Evolutionary conservation across 2,797 vertebrate species (phyloP).

Genomic region (Brachymystax lenok): DNA sequence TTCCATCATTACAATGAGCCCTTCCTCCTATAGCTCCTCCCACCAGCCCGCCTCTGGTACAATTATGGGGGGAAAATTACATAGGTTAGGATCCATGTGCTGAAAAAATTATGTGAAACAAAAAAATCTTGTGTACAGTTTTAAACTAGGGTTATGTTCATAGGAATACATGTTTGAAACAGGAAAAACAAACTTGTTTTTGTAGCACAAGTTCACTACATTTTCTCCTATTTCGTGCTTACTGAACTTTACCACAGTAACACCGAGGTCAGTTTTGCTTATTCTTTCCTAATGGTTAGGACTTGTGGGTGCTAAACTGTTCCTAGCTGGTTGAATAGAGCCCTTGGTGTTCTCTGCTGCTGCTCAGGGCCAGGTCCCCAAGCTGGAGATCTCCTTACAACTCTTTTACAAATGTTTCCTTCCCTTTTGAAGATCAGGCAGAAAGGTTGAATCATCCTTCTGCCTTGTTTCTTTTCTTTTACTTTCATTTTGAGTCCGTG

Average conservation of each 20-base stretch:
- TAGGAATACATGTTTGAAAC: neutral
- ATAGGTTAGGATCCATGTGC: neutral
- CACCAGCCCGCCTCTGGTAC: no score
- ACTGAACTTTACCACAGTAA: no score
- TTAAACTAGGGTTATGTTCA: neutral
- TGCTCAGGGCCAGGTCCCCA: constrained; percentile 2
- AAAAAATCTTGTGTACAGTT: neutral
- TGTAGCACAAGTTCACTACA: no score
- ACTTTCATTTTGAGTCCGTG: constrained; percentile 5
- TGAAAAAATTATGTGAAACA: neutral
- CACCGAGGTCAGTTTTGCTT: neutral
- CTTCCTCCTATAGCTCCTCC: no score
- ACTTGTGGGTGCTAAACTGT: no score
- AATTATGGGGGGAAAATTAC: neutral
- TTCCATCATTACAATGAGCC: no score
- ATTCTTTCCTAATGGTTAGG: neutral
- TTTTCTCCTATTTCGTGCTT: no score
- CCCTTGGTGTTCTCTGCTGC: constrained; percentile 7
- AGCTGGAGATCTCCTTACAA: constrained; percentile 17
- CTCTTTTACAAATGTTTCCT: neutral
- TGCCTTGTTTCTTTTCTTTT: neutral
- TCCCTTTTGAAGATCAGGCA: constrained; percentile 13
- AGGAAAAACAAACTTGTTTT: no score
- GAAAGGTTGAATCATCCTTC: constrained; percentile 8
- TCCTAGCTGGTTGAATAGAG: neutral